phyloP scores from a whole-genome alignment of 2,113 vertebrate genomes.

The Muntiacus muntjak region DNA sequence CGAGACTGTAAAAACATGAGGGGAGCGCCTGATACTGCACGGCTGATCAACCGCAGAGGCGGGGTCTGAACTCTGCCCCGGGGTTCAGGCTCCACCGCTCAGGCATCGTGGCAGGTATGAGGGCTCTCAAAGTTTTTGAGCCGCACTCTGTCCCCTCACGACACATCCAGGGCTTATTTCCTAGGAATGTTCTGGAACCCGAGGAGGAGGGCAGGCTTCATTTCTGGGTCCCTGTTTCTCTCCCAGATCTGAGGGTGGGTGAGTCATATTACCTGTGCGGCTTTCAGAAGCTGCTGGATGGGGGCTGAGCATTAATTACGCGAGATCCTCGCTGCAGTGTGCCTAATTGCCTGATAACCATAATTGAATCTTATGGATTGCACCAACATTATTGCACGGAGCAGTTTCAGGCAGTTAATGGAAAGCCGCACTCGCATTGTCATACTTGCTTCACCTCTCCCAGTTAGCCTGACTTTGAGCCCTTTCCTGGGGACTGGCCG shows the following conservation, averaged over 20 bases:
- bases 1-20: not conserved
- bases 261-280: rapidly evolving
- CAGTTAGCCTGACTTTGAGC: not conserved
- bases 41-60: not conserved
- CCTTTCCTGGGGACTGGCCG: not conserved
- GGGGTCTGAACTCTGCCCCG: not conserved
- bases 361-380: constrained; percentile 54
- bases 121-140: not conserved
- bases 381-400: not conserved
- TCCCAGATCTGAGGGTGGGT: rapidly evolving
- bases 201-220: not conserved
- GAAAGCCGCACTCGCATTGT: not conserved
- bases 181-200: not conserved
- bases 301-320: not conserved
- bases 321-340: not conserved
- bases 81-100: not conserved
- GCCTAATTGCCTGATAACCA: constrained; percentile 59
- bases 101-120: rapidly evolving
- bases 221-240: not conserved
- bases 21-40: rapidly evolving
- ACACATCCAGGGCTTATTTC: not conserved
- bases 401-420: not conserved
- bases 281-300: not conserved
- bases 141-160: not conserved
- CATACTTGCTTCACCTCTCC: constrained; percentile 33